Percentiles rank a stretch among this genome's conserved stretches.
These are phyloP conservation scores for Spisula solida DNA, from an alignment of 2,888 invertebrate species.

Conservation along the genomic window DNA sequence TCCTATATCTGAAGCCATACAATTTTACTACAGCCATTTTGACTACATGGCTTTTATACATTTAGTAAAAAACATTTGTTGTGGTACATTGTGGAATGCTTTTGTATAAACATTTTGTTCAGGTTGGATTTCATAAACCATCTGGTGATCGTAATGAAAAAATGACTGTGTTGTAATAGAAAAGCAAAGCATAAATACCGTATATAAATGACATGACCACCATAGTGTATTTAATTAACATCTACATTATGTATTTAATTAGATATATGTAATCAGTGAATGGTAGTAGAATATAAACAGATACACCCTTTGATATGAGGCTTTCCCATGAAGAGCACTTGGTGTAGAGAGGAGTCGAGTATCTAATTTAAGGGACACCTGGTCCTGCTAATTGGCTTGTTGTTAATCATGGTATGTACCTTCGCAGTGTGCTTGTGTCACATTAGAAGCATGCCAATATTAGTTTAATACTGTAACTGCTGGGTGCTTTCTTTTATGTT, in stretches of 20 bases:
- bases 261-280: background rate
- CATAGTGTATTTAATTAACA: slow-evolving; percentile 6
- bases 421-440: background rate
- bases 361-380: slow-evolving; percentile 14
- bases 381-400: background rate
- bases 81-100: background rate
- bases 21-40: background rate
- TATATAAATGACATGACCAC: slow-evolving; percentile 3
- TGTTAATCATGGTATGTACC: background rate
- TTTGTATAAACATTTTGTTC: slow-evolving; percentile 9
- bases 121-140: background rate
- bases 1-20: background rate
- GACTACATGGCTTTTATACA: background rate
- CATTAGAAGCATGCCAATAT: background rate
- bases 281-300: background rate
- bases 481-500: background rate
- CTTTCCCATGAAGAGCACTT: background rate
- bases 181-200: background rate
- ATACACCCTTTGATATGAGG: background rate
- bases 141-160: background rate
- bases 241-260: slow-evolving; percentile 4
- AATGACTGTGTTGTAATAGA: background rate
- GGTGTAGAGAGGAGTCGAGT: slow-evolving; percentile 1
- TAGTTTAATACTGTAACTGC: background rate
- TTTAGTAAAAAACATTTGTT: background rate